Evolutionary conservation across 2,797 vertebrate species (phyloP).

Genomic region (Mormyrops boulengeri): DNA sequence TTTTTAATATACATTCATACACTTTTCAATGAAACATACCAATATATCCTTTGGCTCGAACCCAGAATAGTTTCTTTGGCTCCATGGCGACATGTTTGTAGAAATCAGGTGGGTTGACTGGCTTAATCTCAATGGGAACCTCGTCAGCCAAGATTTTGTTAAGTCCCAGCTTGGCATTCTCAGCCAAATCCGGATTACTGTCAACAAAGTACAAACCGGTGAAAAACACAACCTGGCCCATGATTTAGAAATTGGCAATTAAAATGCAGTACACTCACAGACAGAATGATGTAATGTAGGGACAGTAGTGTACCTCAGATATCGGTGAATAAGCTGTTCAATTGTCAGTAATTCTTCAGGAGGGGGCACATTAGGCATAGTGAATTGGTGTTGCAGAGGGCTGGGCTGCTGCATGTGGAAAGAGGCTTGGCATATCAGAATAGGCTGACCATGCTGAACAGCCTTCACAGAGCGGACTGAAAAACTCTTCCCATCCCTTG

Average conservation of each 20-base stretch:
- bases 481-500: slow-evolving; percentile 80
- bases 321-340: slow-evolving; percentile 72
- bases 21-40: slow-evolving; percentile 58
- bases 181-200: slow-evolving; percentile 74
- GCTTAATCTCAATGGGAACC: slow-evolving; percentile 84
- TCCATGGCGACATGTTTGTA: slow-evolving; percentile 51
- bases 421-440: slow-evolving; percentile 84
- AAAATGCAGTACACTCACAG: background rate
- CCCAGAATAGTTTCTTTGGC: slow-evolving; percentile 83
- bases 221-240: background rate
- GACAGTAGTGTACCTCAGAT: slow-evolving; percentile 56
- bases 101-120: slow-evolving; percentile 63
- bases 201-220: background rate
- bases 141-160: slow-evolving; percentile 76
- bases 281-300: background rate
- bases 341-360: slow-evolving; percentile 74
- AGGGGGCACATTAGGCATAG: slow-evolving; percentile 73
- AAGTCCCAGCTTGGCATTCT: slow-evolving; percentile 64
- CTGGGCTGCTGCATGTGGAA: slow-evolving; percentile 80
- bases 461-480: slow-evolving; percentile 83
- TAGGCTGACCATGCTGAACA: slow-evolving; percentile 79
- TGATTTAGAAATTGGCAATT: background rate
- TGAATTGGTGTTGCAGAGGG: slow-evolving; percentile 79
- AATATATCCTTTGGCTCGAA: slow-evolving; percentile 79
- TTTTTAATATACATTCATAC: background rate